Evolutionary conservation across 2,888 invertebrate genomes (phyloP).

Genomic region (Neria commutata): DNA sequence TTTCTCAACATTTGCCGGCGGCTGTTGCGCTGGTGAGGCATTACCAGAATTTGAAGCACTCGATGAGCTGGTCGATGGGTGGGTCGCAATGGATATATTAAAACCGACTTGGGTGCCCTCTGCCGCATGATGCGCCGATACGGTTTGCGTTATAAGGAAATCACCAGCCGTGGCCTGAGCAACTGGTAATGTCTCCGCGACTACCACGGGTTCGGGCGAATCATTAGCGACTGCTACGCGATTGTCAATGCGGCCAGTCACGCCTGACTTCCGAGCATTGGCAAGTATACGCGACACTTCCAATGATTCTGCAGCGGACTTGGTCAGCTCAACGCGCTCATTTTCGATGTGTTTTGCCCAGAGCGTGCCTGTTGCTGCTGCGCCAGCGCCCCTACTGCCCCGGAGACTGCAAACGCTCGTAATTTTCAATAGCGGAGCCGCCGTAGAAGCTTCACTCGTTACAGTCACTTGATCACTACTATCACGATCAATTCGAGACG

Average conservation of each 20-base stretch:
- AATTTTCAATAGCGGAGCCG: constrained; percentile 27
- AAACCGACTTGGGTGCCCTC: constrained; percentile 32
- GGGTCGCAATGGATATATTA: constrained; percentile 39
- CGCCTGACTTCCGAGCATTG: neutral
- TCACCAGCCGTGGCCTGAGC: constrained; percentile 33
- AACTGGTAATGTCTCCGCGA: constrained; percentile 36
- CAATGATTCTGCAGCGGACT: constrained; percentile 25
- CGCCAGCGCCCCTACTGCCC: constrained; percentile 6
- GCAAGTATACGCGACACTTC: constrained; percentile 30
- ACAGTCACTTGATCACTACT: neutral
- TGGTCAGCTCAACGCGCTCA: constrained; percentile 27
- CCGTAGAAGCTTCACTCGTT: neutral
- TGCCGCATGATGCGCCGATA: constrained; percentile 42
- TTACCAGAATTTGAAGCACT: neutral
- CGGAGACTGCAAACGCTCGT: constrained; percentile 34
- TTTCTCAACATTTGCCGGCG: neutral
- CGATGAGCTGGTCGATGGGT: neutral
- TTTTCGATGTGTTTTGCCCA: constrained; percentile 32
- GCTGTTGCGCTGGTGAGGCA: neutral
- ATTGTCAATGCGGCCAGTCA: neutral
- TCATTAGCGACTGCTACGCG: neutral
- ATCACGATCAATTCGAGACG: no score
- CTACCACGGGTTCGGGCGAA: constrained; percentile 32
- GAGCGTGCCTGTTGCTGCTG: constrained; percentile 7
- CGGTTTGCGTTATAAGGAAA: constrained; percentile 38